Evolutionary conservation across 2,113 vertebrate species (phyloP).

Genomic region (Epinephelus fuscoguttatus): DNA sequence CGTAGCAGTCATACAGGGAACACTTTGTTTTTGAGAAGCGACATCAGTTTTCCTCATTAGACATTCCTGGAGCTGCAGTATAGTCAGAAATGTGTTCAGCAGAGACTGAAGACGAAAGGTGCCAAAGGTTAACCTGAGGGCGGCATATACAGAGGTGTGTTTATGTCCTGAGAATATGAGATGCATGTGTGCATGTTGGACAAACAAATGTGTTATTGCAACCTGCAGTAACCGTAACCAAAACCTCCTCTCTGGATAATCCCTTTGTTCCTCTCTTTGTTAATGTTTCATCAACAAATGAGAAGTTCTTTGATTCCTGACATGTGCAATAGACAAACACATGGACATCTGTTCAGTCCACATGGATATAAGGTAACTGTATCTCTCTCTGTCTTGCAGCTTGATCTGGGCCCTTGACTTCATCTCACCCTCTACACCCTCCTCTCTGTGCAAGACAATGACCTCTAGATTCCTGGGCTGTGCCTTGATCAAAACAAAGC

Average conservation of each 20-base stretch:
- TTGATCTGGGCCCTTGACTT: conserved; percentile 1
- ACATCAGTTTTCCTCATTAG: conserved; percentile 59
- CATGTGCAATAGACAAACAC: background rate
- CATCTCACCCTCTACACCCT: background rate
- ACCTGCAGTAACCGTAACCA: background rate
- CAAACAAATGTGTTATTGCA: background rate
- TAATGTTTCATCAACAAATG: background rate
- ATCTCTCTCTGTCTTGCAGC: background rate
- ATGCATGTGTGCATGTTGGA: background rate
- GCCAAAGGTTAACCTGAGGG: conserved; percentile 7
- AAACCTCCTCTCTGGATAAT: background rate
- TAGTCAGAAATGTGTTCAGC: conserved; percentile 46
- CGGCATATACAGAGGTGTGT: background rate
- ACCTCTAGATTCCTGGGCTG: background rate
- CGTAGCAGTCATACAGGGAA: background rate
- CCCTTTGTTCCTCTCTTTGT: background rate
- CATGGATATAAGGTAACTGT: conserved; percentile 1
- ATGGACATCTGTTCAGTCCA: background rate
- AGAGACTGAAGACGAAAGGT: conserved; percentile 17
- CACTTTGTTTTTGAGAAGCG: conserved; percentile 16
- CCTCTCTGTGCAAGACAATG: background rate
- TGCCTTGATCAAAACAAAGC: background rate
- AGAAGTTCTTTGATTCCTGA: background rate
- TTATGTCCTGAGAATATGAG: background rate
- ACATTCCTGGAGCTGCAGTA: conserved; percentile 49